These are phyloP conservation scores for Folsomia candida DNA, from an alignment of 2,888 invertebrate genomes.

Conservation along the genomic window DNA sequence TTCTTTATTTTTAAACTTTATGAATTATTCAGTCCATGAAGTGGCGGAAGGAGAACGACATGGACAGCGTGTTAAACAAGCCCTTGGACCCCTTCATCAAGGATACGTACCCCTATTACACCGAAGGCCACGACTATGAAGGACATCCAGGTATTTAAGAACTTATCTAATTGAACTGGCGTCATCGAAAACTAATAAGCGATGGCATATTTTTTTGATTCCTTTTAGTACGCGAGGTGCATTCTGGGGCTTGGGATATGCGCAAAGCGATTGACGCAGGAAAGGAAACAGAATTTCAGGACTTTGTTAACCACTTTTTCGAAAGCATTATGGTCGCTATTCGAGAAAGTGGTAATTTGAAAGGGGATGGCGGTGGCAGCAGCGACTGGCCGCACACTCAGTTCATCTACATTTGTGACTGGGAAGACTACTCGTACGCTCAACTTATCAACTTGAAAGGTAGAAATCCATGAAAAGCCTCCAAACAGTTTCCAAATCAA, in stretches of 20 bases:
- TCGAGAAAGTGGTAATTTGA: neutral
- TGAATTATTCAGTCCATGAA: conserved; percentile 14
- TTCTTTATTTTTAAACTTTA: neutral
- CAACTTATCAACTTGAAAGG: conserved; percentile 35
- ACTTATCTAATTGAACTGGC: too few species aligned
- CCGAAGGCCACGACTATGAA: conserved; percentile 12
- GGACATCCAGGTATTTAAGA: conserved; percentile 11
- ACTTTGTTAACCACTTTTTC: neutral
- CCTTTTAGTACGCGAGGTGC: neutral
- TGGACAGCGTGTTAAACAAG: conserved; percentile 16
- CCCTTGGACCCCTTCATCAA: conserved; percentile 12
- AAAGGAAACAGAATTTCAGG: neutral
- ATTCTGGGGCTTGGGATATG: neutral
- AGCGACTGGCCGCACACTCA: conserved; percentile 22
- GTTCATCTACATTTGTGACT: conserved; percentile 40
- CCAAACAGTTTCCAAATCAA: neutral
- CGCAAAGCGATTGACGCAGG: neutral
- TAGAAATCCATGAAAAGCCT: too few species aligned
- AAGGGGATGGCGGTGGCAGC: neutral
- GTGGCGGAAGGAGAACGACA: conserved; percentile 22
- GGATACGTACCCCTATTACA: conserved; percentile 13
- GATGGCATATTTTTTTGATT: too few species aligned
- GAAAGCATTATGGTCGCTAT: neutral
- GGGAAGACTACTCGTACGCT: conserved; percentile 42
- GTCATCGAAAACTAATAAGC: neutral